Conservation (phyloP, 2,113 vertebrate species). For the Sigmodon hispidus region DNA sequence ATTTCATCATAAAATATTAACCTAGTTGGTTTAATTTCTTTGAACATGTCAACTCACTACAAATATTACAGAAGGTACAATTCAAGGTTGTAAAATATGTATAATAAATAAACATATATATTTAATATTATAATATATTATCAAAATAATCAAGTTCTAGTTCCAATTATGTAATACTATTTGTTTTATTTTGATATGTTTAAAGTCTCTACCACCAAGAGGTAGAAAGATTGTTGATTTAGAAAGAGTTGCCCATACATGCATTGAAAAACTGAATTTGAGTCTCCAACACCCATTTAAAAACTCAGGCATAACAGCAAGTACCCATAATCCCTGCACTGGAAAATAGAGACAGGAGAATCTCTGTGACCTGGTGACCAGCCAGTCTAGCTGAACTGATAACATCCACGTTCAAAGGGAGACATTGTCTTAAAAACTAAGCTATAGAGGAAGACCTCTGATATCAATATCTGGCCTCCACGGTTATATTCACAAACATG, state of each 20-base stretch:
- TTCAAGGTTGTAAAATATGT: neutral
- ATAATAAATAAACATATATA: neutral
- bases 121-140: neutral
- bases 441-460: neutral
- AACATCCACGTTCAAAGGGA: neutral
- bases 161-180: neutral
- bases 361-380: neutral
- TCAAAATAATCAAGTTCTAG: constrained; percentile 16
- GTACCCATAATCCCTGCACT: neutral
- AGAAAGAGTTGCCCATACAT: neutral
- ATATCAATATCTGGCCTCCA: neutral
- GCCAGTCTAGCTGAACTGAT: neutral
- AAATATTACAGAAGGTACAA: neutral
- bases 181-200: neutral
- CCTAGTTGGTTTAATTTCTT: neutral
- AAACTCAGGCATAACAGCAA: neutral
- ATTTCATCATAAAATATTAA: neutral
- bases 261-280: neutral
- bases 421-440: neutral
- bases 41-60: neutral
- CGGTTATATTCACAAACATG: too few species aligned
- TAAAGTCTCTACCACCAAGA: neutral
- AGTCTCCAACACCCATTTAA: neutral
- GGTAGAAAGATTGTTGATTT: neutral
- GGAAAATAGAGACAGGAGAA: neutral